Base-by-base conservation (phyloP, 2,797 vertebrate genomes). In the Brachyrhaphis roseni region DNA sequence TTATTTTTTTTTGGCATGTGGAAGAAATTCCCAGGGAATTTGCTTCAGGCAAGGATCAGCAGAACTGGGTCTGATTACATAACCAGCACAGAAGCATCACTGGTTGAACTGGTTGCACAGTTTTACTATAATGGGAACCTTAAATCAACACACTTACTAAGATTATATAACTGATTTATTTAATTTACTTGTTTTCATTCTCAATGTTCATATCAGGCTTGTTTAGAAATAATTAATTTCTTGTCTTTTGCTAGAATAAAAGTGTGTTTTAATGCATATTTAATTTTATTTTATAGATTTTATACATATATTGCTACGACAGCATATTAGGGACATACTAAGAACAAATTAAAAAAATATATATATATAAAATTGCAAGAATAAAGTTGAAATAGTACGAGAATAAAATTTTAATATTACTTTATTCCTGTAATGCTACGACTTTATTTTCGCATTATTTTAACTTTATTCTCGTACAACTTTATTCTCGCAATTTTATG, bases 51-150 rank as follows among this genome's bases (percentile, higher is more conserved):
- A 15, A 28, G 72, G 78, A 84, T 89, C 74, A 80, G 73, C 11
- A 6, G 1, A 82, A 90, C 88, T 83, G 83, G 86, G 12, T 55
- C 62, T 36, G 34, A 70, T 91, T 87, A 86, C 83, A 73, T 86
- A 90, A 90, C n/a, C 0, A 20, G 5, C n/a, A 2, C 45, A 10
- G n/a, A 53, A 45, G 31, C 31, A 0, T 78, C 3, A 34, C 31
- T 85, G 81, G 76, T 71, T 82, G 8, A 2, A 53, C 81, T 57
- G 77, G 66, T 75, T 31, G 45, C 49, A 4, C 1, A 15, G 51
- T 75, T 55, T 36, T 18, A 43, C 28, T 49, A 13, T 45, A 31
- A 85, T 62, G 26, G 8, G 4, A 66, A 70, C 72, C 28, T 62
- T 20, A 49, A 47, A 26, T 77, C 62, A n/a, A 77, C n/a, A 26